Base-by-base conservation (phyloP, 2,797 vertebrate genomes). In the Pipistrellus pygmaeus region DNA sequence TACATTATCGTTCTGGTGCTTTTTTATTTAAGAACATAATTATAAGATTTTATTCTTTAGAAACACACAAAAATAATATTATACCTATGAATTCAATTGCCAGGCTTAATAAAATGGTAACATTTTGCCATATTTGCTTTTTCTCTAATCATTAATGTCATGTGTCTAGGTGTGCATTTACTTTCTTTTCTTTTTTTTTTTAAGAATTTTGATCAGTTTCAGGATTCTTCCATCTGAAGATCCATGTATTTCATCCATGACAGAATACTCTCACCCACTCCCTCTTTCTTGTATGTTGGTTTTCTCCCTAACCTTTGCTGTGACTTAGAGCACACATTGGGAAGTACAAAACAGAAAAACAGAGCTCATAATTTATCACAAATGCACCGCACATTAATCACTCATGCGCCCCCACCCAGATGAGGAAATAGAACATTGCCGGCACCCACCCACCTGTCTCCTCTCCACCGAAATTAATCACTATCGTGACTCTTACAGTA, bases 61-160 rank as follows among this genome's bases (percentile, higher is more conserved):
- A 72, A 90, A 80, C 85, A 21, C 44, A 82, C 25, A 90, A 11
- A 83, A 60, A 55, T 75, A 76, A 87, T 86, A 85, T 17, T 51
- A 75, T 55, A 51, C 9, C 20, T 18, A 10, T 44, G 27, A 88
- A 55, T 41, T 10, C 8, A 85, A 62, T 30, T 30, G 14, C 60
- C 20, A 81, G 35, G 64, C 12, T 75, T 88, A 48, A 44, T 17
- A 60, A 35, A 76, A 66, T 66, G 7, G n/a, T 41, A 71, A 25
- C 11, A 15, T 71, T 92, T 71, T 86, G 35, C 80, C 41, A 20
- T 27, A 38, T 83, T 48, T 72, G 38, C 11, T 86, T 83, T 85
- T 81, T 32, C 13, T 51, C 23, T 84, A 27, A 5, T 53, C 77
- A 73, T 84, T 60, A 35, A 38, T 38, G 10, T 51, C 27, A 15